Evolutionary conservation across 2,113 vertebrate genomes (phyloP), one percentile per base, ranked within the genome.

Genomic region (Platysteira castanea): DNA sequence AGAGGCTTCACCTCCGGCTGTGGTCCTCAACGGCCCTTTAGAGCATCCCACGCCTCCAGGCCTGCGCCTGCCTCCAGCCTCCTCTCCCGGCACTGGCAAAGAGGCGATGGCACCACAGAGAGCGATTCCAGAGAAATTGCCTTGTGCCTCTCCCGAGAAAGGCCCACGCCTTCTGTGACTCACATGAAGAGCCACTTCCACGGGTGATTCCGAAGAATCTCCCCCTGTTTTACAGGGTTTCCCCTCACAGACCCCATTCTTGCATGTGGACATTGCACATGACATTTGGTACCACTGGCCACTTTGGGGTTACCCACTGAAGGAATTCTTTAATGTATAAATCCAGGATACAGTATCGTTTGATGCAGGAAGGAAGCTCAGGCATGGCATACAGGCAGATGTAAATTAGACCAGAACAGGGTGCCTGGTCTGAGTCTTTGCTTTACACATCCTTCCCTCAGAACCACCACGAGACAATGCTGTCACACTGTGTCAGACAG

Each of bases 181-280:
- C 30, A 7, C 22, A 39, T 0, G 16, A n/a, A 46, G 23, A 60
- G 11, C 7, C 2, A 5, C 12, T 41, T 31, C 35, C 37, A 2
- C 1, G 0, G 1, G 1, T 5, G 27, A 49, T 31, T 47, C 13
- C 24, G 22, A 10, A 63, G 17, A 65, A 54, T 10, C 16, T 9
- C 2, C 19, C 0, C 1, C 8, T 6, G 0, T 26, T 60, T 44
- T 11, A n/a, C 22, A 23, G 27, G 8, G 37, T 12, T 61, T 56
- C 28, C 50, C 53, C 39, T 49, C 3, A 3, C 3, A 74, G 9
- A 22, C 21, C 13, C 26, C 4, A 0, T 17, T 9, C 4, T 30
- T 19, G 17, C 1, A 0, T 9, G 17, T 23, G 35, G 24, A 33
- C 11, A 7, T n/a, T 3, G 22, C 26, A 37, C 16, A 7, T 0